A percentile compares a stretch with the other conserved stretches of the same genome.
Evolutionary conservation across 2,888 invertebrate species (phyloP).

Genomic region (Cheilosia variabilis): DNA sequence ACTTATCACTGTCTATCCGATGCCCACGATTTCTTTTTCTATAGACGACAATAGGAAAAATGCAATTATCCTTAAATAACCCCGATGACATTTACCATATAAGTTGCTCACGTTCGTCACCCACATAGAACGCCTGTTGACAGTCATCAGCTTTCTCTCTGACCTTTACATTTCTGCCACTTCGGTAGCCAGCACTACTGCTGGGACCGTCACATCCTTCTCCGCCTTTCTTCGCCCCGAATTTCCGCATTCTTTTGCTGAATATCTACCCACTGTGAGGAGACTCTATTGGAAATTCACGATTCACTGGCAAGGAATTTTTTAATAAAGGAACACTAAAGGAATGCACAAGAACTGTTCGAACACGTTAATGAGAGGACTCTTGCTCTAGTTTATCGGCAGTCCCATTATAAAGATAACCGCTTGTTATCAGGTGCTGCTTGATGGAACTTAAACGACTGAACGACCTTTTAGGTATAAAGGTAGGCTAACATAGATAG

Average conservation of each 20-base stretch:
- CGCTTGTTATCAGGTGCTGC: conserved; percentile 31
- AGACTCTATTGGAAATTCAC: conserved; percentile 21
- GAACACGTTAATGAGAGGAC: conserved; percentile 9
- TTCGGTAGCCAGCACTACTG: conserved; percentile 42
- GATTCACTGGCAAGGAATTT: conserved; percentile 10
- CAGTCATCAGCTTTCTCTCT: conserved; percentile 34
- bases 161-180: conserved; percentile 23
- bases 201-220: conserved; percentile 29
- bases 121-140: conserved; percentile 61
- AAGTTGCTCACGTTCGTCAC: conserved; percentile 70
- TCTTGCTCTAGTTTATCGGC: conserved; percentile 8
- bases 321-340: background rate
- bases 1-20: too few relatives aligned
- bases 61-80: background rate
- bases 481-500: conserved; percentile 13
- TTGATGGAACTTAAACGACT: conserved; percentile 18
- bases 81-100: conserved; percentile 57
- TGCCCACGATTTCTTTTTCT: background rate
- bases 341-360: conserved; percentile 23
- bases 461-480: conserved; percentile 18
- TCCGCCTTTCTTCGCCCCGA: conserved; percentile 31
- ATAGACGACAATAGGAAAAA: background rate
- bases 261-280: conserved; percentile 17
- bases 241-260: conserved; percentile 55
- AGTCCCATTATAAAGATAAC: conserved; percentile 44